phyloP scores from a whole-genome alignment of 2,888 invertebrate genomes.

The Bugula neritina region DNA sequence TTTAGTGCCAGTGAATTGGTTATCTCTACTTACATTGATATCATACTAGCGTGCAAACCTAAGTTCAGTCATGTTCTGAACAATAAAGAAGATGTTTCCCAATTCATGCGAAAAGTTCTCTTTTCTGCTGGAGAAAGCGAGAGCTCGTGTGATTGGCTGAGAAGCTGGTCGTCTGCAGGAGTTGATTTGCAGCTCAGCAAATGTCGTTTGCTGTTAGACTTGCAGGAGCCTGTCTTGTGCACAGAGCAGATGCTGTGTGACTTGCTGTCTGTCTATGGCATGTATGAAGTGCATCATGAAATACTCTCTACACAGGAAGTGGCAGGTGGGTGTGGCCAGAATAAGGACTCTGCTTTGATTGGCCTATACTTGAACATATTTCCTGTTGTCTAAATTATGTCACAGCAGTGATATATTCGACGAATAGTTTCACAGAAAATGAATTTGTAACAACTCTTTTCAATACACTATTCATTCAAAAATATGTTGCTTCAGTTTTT shows the following conservation, averaged over 20 bases:
- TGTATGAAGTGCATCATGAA: conserved; percentile 17
- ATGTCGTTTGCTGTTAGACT: conserved; percentile 2
- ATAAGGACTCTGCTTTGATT: too few relatives aligned
- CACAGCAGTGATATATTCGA: too few relatives aligned
- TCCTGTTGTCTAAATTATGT: too few relatives aligned
- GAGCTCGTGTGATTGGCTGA: too few relatives aligned
- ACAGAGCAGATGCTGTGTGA: not conserved
- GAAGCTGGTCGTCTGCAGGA: not conserved
- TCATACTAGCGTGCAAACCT: not conserved
- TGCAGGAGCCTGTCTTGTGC: not conserved
- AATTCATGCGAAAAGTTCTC: not conserved
- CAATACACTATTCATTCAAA: too few relatives aligned
- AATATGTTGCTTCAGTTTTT: too few relatives aligned
- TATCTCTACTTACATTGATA: conserved; percentile 1
- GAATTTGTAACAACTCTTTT: too few relatives aligned
- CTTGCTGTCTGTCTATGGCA: not conserved
- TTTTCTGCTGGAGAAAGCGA: not conserved
- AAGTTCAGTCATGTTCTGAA: not conserved
- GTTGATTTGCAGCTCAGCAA: conserved; percentile 15
- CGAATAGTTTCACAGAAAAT: too few relatives aligned
- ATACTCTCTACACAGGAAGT: conserved; percentile 1
- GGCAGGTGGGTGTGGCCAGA: too few relatives aligned
- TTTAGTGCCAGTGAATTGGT: conserved; percentile 7
- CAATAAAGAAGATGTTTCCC: not conserved
- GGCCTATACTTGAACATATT: too few relatives aligned